Evolutionary conservation across 1,140 invertebrate genomes (phyloP).

Genomic region (Sycobia sp.): DNA sequence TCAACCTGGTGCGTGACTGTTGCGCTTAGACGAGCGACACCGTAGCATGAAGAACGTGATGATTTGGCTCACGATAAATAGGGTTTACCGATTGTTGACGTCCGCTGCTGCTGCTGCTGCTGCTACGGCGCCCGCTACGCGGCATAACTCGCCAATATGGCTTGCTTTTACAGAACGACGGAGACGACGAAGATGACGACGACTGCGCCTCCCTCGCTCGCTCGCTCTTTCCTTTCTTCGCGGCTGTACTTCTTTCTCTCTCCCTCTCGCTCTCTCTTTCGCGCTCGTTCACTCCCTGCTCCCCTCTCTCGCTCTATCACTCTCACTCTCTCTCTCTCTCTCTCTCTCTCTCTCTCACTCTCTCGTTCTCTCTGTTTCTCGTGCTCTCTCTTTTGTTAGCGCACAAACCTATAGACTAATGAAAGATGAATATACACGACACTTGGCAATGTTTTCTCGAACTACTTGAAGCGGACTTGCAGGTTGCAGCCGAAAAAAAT

Average conservation of each 20-base stretch:
- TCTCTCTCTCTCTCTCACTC: too few relatives aligned
- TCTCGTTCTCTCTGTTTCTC: too few relatives aligned
- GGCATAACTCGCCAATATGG: constrained; percentile 60
- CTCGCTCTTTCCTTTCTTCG: not conserved
- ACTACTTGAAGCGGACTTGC: too few relatives aligned
- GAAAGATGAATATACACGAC: too few relatives aligned
- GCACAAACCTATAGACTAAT: too few relatives aligned
- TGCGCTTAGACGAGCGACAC: not conserved
- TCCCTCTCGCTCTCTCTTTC: not conserved
- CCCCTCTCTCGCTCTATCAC: too few relatives aligned
- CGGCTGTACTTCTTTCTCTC: not conserved
- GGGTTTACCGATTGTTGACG: constrained; percentile 48
- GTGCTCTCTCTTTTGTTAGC: too few relatives aligned
- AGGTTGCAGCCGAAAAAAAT: too few relatives aligned
- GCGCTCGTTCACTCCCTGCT: too few relatives aligned
- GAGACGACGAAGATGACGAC: constrained; percentile 17
- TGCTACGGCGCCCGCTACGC: constrained; percentile 40
- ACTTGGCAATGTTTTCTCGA: too few relatives aligned
- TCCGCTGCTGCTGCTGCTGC: constrained; percentile 37
- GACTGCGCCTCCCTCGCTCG: not conserved
- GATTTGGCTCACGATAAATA: not conserved
- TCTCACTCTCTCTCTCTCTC: too few relatives aligned
- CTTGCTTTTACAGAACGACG: constrained; percentile 36
- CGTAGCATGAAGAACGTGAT: constrained; percentile 9
- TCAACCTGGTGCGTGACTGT: constrained; percentile 8